Evolutionary conservation across 2,888 invertebrate species (phyloP), one percentile per base, ranked within the genome.

Genomic region (Alcis repandata): DNA sequence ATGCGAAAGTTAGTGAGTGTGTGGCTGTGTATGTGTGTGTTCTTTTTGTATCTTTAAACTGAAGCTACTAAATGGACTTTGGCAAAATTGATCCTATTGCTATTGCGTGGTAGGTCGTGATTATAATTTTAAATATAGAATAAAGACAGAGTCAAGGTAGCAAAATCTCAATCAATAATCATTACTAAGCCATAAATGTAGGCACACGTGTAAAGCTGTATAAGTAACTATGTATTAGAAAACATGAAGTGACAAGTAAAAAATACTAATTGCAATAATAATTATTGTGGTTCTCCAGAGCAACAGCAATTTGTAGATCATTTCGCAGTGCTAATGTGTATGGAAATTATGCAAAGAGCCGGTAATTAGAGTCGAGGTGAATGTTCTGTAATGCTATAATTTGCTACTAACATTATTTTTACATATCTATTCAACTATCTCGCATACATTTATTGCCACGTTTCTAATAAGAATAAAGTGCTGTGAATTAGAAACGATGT

Each of bases 261-360:
- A 85, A 86, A 83, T 74, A 79, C 82, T 86, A 89, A 90, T 88
- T 88, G 87, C 80, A 45, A 53, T 69, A 75, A 75, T 77, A 81
- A 83, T 89, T 90, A 89, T 82, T 81, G 82, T 85, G 83, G 82
- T 82, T 82, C 82, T 84, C 83, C 84, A 81, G 78, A 74, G 84
- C 83, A 76, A 82, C 79, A 85, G 90, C 86, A 89, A 90, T 89
- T 90, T 89, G 87, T 85, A 87, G 88, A 89, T 88, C 84, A 88
- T 89, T 89, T 86, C 79, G 87, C 86, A 84, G 84, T 86, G 88
- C 87, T 90, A 91, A 91, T 90, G 91, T 86, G 84, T 85, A 86
- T 88, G 88, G 85, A 90, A 89, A 89, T 89, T 90, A 90, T 86
- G 88, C 87, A 87, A 88, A 89, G 84, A 89, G 83, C 80, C 74